Percentiles rank a stretch among this genome's conserved stretches.
These are phyloP conservation scores for Brachirus orientalis DNA, from an alignment of 2,113 vertebrate genomes.

Conservation along the genomic window DNA sequence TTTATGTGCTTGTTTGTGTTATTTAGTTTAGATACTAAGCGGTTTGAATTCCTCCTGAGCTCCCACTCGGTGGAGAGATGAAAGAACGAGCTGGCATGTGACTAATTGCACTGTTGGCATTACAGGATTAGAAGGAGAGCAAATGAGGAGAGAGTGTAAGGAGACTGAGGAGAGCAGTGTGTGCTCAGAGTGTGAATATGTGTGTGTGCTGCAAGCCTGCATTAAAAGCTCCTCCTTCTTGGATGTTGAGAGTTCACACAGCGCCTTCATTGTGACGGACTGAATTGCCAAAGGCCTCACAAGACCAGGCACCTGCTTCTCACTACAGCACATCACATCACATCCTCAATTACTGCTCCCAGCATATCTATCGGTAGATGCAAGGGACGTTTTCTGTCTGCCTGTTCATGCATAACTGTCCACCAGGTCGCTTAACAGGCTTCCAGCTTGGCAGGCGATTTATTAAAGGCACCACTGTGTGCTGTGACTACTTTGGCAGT, in stretches of 20 bases:
- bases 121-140: constrained; percentile 59
- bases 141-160: constrained; percentile 19
- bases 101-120: constrained; percentile 66
- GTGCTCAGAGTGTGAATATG: constrained; percentile 34
- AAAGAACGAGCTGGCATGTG: constrained; percentile 67
- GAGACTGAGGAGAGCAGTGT: constrained; percentile 36
- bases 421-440: too few species aligned
- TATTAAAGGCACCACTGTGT: too few species aligned
- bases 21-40: constrained; percentile 35
- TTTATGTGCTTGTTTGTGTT: constrained; percentile 31
- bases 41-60: constrained; percentile 53
- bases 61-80: constrained; percentile 48
- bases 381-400: too few species aligned
- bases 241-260: neutral
- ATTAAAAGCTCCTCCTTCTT: constrained; percentile 24
- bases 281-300: neutral
- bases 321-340: constrained; percentile 11
- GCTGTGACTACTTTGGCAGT: too few species aligned
- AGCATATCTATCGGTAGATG: too few species aligned
- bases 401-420: too few species aligned
- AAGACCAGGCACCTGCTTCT: constrained; percentile 32
- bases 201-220: constrained; percentile 26
- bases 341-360: neutral
- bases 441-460: too few species aligned
- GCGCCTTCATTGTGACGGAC: neutral